Evolutionary conservation across 2,797 vertebrate species (phyloP).

Genomic region (Tarsius wallacei): DNA sequence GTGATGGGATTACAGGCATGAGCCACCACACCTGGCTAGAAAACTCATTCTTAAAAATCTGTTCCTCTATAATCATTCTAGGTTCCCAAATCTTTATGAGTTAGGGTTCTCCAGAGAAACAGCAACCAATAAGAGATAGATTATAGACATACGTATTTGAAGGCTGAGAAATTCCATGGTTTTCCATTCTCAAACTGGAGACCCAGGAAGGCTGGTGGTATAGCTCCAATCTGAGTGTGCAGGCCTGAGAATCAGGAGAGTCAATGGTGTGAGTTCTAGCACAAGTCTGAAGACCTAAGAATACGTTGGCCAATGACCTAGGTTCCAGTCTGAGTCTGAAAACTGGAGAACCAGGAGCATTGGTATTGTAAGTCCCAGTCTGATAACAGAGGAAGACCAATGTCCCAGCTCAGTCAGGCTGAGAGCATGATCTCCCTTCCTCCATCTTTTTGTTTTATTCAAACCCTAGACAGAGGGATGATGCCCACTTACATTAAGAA

Average conservation of each 20-base stretch:
- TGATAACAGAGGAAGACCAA: not conserved
- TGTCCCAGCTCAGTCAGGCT: not conserved
- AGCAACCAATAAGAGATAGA: not conserved
- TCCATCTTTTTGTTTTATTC: not conserved
- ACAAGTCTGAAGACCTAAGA: not conserved
- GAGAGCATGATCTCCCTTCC: not conserved
- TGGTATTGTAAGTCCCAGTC: not conserved
- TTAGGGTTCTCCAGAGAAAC: not conserved
- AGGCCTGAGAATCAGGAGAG: not conserved
- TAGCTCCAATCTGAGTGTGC: not conserved
- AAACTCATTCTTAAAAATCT: too few species aligned
- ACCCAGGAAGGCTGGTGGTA: not conserved
- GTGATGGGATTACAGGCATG: rapidly evolving
- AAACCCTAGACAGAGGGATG: not conserved
- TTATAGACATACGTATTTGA: not conserved
- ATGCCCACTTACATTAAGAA: not conserved
- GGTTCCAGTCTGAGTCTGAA: not conserved
- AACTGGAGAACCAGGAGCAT: not conserved
- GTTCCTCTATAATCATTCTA: too few species aligned
- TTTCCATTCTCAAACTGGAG: not conserved
- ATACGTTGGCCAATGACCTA: not conserved
- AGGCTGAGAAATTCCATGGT: not conserved
- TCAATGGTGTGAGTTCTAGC: not conserved
- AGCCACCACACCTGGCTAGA: too few species aligned
- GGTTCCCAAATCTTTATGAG: too few species aligned